phyloP scores from a whole-genome alignment of 1,140 invertebrate species.

The Sitophilus oryzae region DNA sequence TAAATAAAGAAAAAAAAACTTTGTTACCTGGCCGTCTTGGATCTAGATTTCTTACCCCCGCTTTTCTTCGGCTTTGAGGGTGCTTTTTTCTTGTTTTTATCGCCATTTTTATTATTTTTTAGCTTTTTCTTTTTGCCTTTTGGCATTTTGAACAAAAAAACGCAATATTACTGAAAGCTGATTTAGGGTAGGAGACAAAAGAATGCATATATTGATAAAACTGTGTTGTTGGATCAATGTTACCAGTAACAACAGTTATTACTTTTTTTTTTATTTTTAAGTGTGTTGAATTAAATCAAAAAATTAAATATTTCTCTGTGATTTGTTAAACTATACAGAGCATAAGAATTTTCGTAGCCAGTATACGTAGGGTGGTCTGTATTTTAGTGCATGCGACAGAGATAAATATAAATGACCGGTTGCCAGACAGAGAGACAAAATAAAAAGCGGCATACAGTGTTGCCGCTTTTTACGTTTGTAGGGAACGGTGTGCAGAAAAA shows the following conservation, averaged over 20 bases:
- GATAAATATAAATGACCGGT: too few relatives aligned
- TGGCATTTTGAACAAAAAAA: conserved; percentile 11
- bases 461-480: too few relatives aligned
- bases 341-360: too few relatives aligned
- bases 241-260: not conserved
- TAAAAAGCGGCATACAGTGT: too few relatives aligned
- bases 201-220: not conserved
- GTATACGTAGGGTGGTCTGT: too few relatives aligned
- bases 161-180: not conserved
- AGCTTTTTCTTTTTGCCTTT: conserved; percentile 39
- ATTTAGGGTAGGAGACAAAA: not conserved
- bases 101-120: conserved; percentile 52
- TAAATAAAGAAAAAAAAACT: not conserved
- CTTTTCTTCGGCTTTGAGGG: conserved; percentile 47
- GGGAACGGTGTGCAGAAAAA: too few relatives aligned
- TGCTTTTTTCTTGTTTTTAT: conserved; percentile 48
- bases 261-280: not conserved
- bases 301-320: too few relatives aligned
- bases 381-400: too few relatives aligned
- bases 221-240: not conserved
- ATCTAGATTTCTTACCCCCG: conserved; percentile 53
- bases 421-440: too few relatives aligned
- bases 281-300: not conserved
- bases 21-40: conserved; percentile 46
- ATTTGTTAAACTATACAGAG: too few relatives aligned